These are phyloP conservation scores for Trichoplusia ni DNA, from an alignment of 1,140 invertebrate genomes.

Conservation along the genomic window DNA sequence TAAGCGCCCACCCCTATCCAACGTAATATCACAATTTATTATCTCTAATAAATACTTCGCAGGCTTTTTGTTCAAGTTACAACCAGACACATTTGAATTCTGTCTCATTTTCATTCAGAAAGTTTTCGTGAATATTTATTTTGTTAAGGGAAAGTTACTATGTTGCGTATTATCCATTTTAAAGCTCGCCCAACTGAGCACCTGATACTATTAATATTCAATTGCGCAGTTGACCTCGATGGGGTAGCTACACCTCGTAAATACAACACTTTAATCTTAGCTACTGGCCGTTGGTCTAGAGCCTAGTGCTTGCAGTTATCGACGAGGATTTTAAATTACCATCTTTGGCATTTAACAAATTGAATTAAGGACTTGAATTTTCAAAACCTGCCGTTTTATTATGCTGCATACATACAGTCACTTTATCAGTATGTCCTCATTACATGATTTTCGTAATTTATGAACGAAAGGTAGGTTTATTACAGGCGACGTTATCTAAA, in stretches of 20 bases:
- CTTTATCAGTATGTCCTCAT: no score
- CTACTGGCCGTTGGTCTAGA: no score
- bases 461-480: no score
- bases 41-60: slow-evolving; percentile 3
- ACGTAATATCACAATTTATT: slow-evolving; percentile 18
- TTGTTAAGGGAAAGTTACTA: slow-evolving; percentile 9
- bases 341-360: no score
- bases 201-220: slow-evolving; percentile 22
- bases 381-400: no score
- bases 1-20: slow-evolving; percentile 7
- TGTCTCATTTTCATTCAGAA: slow-evolving; percentile 21
- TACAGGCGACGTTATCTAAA: no score
- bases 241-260: slow-evolving; percentile 11
- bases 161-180: slow-evolving; percentile 19
- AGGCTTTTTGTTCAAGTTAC: slow-evolving; percentile 24
- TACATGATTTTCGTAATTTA: no score
- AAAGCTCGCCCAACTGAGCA: slow-evolving; percentile 6
- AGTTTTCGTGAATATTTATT: slow-evolving; percentile 10
- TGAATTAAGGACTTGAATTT: no score
- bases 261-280: not conserved
- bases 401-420: no score
- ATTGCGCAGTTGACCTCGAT: slow-evolving; percentile 17
- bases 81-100: slow-evolving; percentile 18
- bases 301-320: no score
- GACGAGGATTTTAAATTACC: no score